Evolutionary conservation across 2,797 vertebrate genomes (phyloP).

Genomic region (Brachymystax lenok): DNA sequence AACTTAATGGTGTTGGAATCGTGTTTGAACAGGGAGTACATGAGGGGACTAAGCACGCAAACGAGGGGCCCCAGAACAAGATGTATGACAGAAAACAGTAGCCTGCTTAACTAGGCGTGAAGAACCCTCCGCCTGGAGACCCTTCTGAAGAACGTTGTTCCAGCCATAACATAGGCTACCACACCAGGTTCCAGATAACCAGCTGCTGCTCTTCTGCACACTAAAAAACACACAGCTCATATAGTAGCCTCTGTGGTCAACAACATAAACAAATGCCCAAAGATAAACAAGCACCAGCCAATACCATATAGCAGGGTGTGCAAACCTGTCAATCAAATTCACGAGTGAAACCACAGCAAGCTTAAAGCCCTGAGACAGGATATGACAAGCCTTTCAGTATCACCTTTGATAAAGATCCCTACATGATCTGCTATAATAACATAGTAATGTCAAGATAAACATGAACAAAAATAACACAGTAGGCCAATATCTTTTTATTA

Average conservation of each 20-base stretch:
- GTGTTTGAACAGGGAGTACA: too few relatives aligned
- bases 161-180: too few relatives aligned
- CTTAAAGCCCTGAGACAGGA: slow-evolving; percentile 43
- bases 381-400: slow-evolving; percentile 26
- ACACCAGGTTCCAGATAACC: too few relatives aligned
- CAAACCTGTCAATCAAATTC: slow-evolving; percentile 44
- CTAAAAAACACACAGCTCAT: background rate
- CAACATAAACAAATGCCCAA: background rate
- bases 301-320: too few relatives aligned
- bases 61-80: too few relatives aligned
- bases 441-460: background rate
- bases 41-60: too few relatives aligned
- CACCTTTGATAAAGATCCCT: background rate
- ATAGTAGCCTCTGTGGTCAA: background rate
- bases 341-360: slow-evolving; percentile 44
- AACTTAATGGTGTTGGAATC: too few relatives aligned
- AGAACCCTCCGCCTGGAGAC: too few relatives aligned
- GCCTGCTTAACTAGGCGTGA: too few relatives aligned
- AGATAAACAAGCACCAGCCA: slow-evolving; percentile 63
- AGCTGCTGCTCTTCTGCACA: background rate
- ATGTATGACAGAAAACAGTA: too few relatives aligned
- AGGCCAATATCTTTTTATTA: slow-evolving; percentile 85
- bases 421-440: background rate
- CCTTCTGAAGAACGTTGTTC: too few relatives aligned
- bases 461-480: slow-evolving; percentile 9